A percentile compares a stretch with the other conserved stretches of the same genome.
phyloP scores from a whole-genome alignment of 1,140 invertebrate species.

The Dryas iulia region DNA sequence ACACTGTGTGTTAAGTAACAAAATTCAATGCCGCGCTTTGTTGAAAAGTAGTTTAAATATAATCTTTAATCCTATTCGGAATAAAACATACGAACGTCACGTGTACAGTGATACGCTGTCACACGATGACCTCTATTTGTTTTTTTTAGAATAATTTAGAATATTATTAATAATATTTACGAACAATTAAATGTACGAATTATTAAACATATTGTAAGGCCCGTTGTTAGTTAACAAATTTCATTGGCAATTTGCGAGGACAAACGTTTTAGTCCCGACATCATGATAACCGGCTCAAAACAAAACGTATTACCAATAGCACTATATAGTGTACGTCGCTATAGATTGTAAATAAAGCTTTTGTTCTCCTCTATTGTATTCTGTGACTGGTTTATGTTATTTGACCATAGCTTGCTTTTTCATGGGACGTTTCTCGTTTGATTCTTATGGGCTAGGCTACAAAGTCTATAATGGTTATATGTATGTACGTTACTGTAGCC shows the following conservation, averaged over 20 bases:
- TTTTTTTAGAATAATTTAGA: too few relatives aligned
- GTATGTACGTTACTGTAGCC: not conserved
- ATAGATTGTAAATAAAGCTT: not conserved
- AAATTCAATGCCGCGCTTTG: too few relatives aligned
- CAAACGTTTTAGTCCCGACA: conserved; percentile 23
- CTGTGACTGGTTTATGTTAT: not conserved
- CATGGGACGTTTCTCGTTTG: not conserved
- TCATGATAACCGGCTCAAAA: conserved; percentile 21
- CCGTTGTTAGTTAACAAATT: conserved; percentile 29
- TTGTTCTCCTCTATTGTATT: conserved; percentile 1
- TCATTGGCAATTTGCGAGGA: conserved; percentile 30
- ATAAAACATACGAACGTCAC: too few relatives aligned
- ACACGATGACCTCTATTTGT: too few relatives aligned
- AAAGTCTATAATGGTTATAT: not conserved
- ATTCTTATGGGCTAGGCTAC: not conserved
- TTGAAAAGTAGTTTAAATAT: too few relatives aligned
- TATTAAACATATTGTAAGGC: not conserved
- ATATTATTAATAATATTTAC: too few relatives aligned
- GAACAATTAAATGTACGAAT: not conserved
- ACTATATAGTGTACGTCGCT: not conserved
- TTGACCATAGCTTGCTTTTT: not conserved
- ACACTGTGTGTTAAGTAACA: too few relatives aligned
- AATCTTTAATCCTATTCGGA: too few relatives aligned
- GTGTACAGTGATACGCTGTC: too few relatives aligned
- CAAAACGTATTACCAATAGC: conserved; percentile 4